phyloP scores from a whole-genome alignment of 1,140 invertebrate species.

The Sinella curviseta region DNA sequence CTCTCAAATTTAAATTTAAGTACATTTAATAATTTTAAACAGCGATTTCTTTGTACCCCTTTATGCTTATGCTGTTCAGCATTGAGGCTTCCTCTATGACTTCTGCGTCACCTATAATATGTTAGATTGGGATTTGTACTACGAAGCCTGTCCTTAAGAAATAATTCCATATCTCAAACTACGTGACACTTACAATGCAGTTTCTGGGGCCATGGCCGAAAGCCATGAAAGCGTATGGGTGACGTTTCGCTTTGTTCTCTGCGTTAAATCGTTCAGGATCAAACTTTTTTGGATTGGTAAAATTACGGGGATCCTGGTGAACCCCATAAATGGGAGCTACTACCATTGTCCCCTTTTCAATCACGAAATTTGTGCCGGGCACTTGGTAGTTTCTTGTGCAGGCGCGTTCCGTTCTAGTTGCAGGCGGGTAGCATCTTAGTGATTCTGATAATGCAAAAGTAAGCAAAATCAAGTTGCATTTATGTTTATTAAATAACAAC shows the following conservation, averaged over 20 bases:
- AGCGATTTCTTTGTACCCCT: too few relatives aligned
- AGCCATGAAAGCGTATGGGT: background rate
- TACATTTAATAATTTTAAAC: too few relatives aligned
- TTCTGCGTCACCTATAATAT: too few relatives aligned
- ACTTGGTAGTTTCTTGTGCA: conserved; percentile 47
- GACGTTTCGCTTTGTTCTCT: background rate
- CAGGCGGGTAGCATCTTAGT: conserved; percentile 27
- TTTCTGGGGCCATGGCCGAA: conserved; percentile 12
- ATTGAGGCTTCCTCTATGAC: too few relatives aligned
- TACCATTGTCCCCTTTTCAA: conserved; percentile 27
- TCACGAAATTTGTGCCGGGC: conserved; percentile 28
- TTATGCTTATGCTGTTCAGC: too few relatives aligned
- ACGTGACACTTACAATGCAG: conserved; percentile 22
- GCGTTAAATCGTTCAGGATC: conserved; percentile 2
- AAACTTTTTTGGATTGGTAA: background rate
- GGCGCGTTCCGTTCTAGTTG: background rate
- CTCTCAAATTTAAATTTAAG: too few relatives aligned
- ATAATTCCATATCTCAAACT: too few relatives aligned
- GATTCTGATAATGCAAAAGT: too few relatives aligned
- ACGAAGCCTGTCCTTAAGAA: too few relatives aligned
- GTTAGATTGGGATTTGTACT: too few relatives aligned
- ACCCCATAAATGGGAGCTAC: conserved; percentile 14
- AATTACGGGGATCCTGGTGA: conserved; percentile 34
- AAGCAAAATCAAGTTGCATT: too few relatives aligned
- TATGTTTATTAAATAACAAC: background rate